Percentiles rank a stretch among this genome's conserved stretches.
These are phyloP conservation scores for Myathropa florea DNA, from an alignment of 2,888 invertebrate species.

Conservation along the genomic window DNA sequence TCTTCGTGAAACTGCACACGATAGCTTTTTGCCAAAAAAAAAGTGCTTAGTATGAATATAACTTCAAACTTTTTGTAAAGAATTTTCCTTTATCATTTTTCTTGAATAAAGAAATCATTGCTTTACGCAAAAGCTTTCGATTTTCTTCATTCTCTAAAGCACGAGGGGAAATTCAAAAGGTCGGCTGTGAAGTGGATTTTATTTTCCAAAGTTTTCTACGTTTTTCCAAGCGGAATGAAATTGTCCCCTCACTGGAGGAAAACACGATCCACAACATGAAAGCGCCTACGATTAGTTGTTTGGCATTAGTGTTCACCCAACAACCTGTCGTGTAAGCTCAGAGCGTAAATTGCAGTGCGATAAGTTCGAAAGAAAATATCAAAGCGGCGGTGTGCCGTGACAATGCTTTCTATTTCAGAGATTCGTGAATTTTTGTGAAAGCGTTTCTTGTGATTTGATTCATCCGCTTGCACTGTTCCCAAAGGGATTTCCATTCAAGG, in stretches of 20 bases:
- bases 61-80: background rate
- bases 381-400: conserved; percentile 24
- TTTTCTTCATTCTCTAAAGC: background rate
- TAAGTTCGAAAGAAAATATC: conserved; percentile 6
- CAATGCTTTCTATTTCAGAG: conserved; percentile 29
- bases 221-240: conserved; percentile 23
- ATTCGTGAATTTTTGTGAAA: conserved; percentile 36
- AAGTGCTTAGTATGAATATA: no score
- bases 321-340: conserved; percentile 64
- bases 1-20: no score
- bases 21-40: no score
- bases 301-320: conserved; percentile 60
- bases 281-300: background rate
- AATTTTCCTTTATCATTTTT: background rate
- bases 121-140: background rate
- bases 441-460: conserved; percentile 36
- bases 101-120: background rate
- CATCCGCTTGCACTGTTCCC: conserved; percentile 50
- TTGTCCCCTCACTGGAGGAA: conserved; percentile 43
- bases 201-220: conserved; percentile 48
- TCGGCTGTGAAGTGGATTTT: background rate
- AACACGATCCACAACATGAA: conserved; percentile 50
- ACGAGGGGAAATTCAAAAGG: background rate
- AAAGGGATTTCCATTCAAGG: conserved; percentile 45
- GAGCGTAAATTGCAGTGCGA: conserved; percentile 8